Evolutionary conservation across 2,113 vertebrate species (phyloP).

Genomic region (Cephalopterus ornatus): DNA sequence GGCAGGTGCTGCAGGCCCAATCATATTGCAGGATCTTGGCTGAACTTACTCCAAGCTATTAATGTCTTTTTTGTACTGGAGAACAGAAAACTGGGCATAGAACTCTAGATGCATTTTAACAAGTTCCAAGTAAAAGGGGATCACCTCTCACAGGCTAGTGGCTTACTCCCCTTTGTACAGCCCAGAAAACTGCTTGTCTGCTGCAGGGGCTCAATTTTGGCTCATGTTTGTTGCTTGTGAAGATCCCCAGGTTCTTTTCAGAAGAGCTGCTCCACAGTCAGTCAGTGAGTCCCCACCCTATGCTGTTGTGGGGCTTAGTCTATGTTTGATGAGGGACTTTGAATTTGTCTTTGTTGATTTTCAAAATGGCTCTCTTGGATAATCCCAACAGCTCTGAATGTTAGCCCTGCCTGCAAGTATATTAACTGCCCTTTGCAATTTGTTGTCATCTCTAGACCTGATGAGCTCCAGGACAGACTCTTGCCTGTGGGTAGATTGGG

Average conservation of each 20-base stretch:
- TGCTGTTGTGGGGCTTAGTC: neutral
- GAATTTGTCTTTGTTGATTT: neutral
- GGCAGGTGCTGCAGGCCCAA: neutral
- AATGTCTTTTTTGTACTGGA: neutral
- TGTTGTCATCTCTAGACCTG: neutral
- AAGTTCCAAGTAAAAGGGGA: neutral
- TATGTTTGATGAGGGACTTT: neutral
- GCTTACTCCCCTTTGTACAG: neutral
- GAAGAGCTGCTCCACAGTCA: neutral
- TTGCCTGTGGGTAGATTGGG: neutral
- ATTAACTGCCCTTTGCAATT: neutral
- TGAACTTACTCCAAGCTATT: neutral
- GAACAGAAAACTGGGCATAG: neutral
- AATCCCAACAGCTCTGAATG: neutral
- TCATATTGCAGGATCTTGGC: neutral
- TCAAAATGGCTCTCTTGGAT: neutral
- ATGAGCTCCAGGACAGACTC: rapidly evolving
- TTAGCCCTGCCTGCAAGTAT: neutral
- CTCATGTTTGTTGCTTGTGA: neutral
- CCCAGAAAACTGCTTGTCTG: neutral
- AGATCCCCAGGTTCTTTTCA: neutral
- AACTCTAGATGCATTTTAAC: neutral
- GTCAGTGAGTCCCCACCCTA: neutral
- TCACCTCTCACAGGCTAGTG: neutral
- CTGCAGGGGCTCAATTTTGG: neutral